phyloP scores from a whole-genome alignment of 2,888 invertebrate species.

The Ganaspis brasiliensis region DNA sequence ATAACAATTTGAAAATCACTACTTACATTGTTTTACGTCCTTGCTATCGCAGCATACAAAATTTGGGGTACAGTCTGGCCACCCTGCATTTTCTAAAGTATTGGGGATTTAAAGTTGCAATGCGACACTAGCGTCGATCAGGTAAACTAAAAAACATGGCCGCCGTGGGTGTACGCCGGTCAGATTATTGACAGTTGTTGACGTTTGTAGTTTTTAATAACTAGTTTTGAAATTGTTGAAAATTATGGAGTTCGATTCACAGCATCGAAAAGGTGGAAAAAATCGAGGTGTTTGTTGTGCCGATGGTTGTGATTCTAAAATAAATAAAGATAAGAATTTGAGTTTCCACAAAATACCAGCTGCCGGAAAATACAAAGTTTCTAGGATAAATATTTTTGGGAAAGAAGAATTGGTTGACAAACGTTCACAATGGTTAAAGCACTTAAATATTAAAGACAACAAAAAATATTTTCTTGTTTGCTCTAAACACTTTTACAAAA shows the following conservation, averaged over 20 bases:
- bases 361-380: background rate
- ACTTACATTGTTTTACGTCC: no score
- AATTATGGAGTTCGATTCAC: constrained; percentile 3
- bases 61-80: no score
- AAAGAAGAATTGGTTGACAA: background rate
- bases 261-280: background rate
- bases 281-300: background rate
- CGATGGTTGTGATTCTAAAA: background rate
- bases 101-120: no score
- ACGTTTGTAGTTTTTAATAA: no score
- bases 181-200: background rate
- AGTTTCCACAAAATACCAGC: constrained; percentile 5
- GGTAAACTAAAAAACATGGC: background rate
- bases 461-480: constrained; percentile 3
- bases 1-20: no score
- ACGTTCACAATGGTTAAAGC: background rate
- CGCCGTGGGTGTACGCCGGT: background rate
- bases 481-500: background rate
- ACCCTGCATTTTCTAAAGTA: no score
- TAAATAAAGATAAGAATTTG: background rate
- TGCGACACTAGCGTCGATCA: background rate
- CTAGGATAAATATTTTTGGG: background rate
- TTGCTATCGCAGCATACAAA: no score
- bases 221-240: background rate
- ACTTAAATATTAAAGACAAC: constrained; percentile 20